Conservation (phyloP, 2,113 vertebrate species). For the Archilochus colubris region DNA sequence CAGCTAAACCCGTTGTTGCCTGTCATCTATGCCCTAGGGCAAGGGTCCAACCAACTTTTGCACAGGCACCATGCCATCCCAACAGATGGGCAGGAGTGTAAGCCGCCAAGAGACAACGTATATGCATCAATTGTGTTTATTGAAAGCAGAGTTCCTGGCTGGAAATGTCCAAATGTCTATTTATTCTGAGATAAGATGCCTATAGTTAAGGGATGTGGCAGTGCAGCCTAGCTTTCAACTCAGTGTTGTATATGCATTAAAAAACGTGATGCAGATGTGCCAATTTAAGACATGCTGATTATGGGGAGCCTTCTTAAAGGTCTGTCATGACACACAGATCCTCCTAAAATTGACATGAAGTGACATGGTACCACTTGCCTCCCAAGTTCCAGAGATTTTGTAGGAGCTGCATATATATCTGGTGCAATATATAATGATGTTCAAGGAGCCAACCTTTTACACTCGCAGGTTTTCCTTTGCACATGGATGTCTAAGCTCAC, state of each 20-base stretch:
- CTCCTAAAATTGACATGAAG: neutral
- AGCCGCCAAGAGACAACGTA: constrained; percentile 76
- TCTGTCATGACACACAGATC: neutral
- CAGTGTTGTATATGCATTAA: neutral
- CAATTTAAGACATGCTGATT: neutral
- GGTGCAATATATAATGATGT: fast-evolving
- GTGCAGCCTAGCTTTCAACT: neutral
- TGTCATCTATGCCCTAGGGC: constrained; percentile 78
- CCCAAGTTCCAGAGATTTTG: neutral
- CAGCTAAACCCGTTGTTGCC: constrained; percentile 67
- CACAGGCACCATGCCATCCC: constrained; percentile 77
- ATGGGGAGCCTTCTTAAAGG: neutral
- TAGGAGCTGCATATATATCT: neutral
- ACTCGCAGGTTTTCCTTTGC: neutral
- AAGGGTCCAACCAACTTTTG: constrained; percentile 76
- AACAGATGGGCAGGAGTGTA: constrained; percentile 78
- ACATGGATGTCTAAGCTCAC: neutral
- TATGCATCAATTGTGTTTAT: constrained; percentile 74
- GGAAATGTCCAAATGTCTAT: constrained; percentile 64
- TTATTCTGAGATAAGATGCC: constrained; percentile 70
- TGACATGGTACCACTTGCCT: neutral
- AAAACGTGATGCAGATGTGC: neutral
- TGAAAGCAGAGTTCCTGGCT: constrained; percentile 64
- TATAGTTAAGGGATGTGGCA: constrained; percentile 66
- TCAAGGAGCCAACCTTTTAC: neutral